A percentile compares a stretch with the other conserved stretches of the same genome.
phyloP scores from a whole-genome alignment of 2,113 vertebrate genomes.

The Menidia beryllina region DNA sequence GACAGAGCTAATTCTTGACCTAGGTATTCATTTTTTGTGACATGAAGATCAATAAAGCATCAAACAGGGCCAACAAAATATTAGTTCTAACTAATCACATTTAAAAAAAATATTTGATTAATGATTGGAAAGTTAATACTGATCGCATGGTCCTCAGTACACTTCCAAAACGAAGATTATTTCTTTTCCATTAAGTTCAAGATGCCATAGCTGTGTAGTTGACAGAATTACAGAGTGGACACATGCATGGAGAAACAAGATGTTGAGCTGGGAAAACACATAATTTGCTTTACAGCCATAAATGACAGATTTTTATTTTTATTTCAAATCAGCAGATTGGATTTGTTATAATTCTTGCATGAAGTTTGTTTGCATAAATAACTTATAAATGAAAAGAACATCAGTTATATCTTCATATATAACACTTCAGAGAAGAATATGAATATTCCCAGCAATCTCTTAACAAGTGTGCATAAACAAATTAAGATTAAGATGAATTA shows the following conservation, averaged over 20 bases:
- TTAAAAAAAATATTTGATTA: no score
- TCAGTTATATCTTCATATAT: background rate
- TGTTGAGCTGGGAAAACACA: background rate
- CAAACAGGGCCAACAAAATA: no score
- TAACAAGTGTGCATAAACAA: background rate
- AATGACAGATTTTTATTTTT: background rate
- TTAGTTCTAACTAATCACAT: no score
- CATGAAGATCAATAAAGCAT: no score
- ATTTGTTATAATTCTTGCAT: no score
- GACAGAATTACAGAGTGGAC: background rate
- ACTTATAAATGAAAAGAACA: background rate
- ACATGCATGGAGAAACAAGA: background rate
- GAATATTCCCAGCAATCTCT: background rate
- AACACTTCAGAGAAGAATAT: constrained; percentile 3
- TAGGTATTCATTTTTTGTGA: no score
- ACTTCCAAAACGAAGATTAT: background rate
- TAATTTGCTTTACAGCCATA: background rate
- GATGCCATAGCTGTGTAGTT: background rate
- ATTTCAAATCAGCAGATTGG: no score
- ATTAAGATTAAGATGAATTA: background rate
- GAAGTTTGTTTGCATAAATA: no score
- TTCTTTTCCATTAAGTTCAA: background rate
- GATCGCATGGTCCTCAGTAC: no score
- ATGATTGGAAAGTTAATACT: no score
- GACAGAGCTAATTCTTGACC: no score